Base-by-base conservation (phyloP, 1,140 invertebrate genomes). In the Macrotrachela quadricornifera region DNA sequence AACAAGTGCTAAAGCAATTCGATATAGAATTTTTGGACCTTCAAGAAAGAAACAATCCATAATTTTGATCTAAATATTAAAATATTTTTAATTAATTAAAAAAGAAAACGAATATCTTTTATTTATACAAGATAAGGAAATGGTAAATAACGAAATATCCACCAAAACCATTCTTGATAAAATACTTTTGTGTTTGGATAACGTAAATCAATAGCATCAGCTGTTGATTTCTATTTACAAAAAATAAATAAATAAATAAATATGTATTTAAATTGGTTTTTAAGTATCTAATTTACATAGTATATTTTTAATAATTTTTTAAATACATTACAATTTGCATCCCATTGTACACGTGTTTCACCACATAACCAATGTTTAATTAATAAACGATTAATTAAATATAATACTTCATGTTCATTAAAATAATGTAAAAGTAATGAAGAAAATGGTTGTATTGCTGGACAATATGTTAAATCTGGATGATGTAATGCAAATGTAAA, bases 21-120 rank as follows among this genome's bases (percentile, higher is more conserved):
- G 77, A 73, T 90, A 91, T 58, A 92, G 78, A 55, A 87, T 81
- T 76, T 95, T 95, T 58, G 85, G 82, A 60, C 88, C 90, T 76
- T 96, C 90, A 64, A 91, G 79, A 60, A 95, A 79, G 73, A 83
- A 96, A 73, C 90, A 94, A 72, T 96, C 90, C 73, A 95, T 81
- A 51, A 95, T 80, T 61, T 86, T 77, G 61, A 95, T 72, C 76
- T 78, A 60, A 45, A 62, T 61, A 10, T 49, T 50, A 50, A 55
- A 58, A 46, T 13, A 18, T 10, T 41, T 38, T n/a, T 41, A 21
- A 54, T 52, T 47, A 52, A 36, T 2, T 4, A 30, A 4, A 30
- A 30, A 30, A 4, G 8, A 8, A 30, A 4, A 30, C 2, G 21
- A 30, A 30, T 50, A 54, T 10, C 14, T 21, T 52, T n/a, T 16